Evolutionary conservation across 1,140 invertebrate genomes (phyloP), one percentile per base, ranked within the genome.

Genomic region (Rhagoletis pomonella): DNA sequence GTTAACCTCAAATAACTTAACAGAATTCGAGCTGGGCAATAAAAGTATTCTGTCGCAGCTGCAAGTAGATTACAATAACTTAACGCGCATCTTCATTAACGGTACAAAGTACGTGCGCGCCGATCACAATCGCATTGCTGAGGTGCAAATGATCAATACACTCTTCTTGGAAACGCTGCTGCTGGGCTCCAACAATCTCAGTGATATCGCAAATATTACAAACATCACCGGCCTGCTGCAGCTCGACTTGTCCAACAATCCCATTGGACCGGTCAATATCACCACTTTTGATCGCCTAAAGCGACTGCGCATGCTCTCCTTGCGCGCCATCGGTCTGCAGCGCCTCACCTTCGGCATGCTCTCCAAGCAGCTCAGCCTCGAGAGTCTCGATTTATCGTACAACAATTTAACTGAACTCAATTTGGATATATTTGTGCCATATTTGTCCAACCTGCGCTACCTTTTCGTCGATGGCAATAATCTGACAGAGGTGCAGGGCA

Each of bases 391-490:
- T 42, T 73, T 93, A 59, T 90, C 92, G 0, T 93, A 90, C 65
- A 93, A 93, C 87, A 93, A 93, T 84, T 81, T 93, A 47, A 91
- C 89, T 58, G 87, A 69, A 39, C 89, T 93, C 29, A 93, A 93
- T 89, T 85, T 93, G 89, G 90, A 93, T 73, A 86, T 93, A 7
- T 93, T 93, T 88, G 90, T 92, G 85, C 92, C 92, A 12, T 92
- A 93, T 62, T 42, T 93, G 58, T 87, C 73, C 4, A 92, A 92
- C n/a, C 64, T 93, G 0, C 89, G 89, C 58, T 88, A 91, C 86
- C 91, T 93, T 50, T 89, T 89, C 42, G 88, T 93, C 9, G 92
- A 93, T 65, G 92, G 91, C 17, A 93, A 93, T 77, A 87, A 88
- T 10, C 77, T 93, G 6, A 88, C 44, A 2, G 92, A 93, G 55